Conservation (phyloP, 2,797 vertebrate species). For the Myiotriccus ornatus region DNA sequence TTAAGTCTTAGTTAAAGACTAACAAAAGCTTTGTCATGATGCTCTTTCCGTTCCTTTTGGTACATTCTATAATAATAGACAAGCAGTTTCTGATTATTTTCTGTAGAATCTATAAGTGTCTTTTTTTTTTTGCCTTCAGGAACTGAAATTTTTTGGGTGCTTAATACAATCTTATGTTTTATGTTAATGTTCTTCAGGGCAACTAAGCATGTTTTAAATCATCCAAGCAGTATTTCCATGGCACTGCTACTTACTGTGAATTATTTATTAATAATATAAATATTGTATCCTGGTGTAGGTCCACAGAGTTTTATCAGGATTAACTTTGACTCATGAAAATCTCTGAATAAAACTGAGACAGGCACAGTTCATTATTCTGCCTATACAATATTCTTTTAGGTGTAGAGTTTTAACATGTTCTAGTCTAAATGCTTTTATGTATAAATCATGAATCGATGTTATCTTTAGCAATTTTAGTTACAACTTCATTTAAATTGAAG, state of each 20-base stretch:
- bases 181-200: neutral
- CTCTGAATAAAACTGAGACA: slow-evolving; percentile 3
- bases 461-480: neutral
- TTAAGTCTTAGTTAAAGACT: neutral
- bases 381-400: neutral
- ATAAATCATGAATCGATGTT: neutral
- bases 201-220: slow-evolving; percentile 22
- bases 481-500: neutral
- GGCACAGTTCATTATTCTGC: neutral
- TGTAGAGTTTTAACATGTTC: neutral
- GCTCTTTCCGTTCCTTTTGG: neutral
- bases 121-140: neutral
- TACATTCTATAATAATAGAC: neutral
- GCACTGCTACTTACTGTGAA: neutral
- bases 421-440: neutral
- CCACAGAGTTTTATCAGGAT: neutral
- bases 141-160: slow-evolving; percentile 2
- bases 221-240: neutral
- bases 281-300: neutral
- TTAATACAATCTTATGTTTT: neutral
- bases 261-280: slow-evolving; percentile 44
- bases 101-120: neutral
- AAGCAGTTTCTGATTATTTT: neutral
- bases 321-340: neutral
- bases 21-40: neutral